Percentiles rank a stretch among this genome's conserved stretches.
Evolutionary conservation across 2,888 invertebrate species (phyloP).

Genomic region (Rhaphigaster nebulosa): DNA sequence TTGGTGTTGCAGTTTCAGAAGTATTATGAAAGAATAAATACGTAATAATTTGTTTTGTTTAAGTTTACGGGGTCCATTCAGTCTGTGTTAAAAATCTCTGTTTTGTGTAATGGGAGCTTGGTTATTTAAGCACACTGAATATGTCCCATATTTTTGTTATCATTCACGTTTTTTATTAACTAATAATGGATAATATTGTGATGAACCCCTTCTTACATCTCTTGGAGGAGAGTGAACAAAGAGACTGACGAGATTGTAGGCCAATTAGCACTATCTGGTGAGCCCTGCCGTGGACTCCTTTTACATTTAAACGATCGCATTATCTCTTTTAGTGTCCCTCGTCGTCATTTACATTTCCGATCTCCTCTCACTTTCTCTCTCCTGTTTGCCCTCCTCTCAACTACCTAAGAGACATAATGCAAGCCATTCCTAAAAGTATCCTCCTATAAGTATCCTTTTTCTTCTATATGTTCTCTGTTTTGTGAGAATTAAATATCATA

Average conservation of each 20-base stretch:
- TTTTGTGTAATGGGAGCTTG: too few species aligned
- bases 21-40: too few species aligned
- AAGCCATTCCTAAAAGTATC: not conserved
- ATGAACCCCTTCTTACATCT: not conserved
- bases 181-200: not conserved
- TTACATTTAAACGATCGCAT: conserved; percentile 34
- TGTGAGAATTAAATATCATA: not conserved
- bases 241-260: not conserved
- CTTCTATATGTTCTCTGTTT: not conserved
- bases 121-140: too few species aligned
- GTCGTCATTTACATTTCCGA: conserved; percentile 38
- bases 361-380: not conserved
- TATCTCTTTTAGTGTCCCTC: conserved; percentile 27
- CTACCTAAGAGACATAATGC: not conserved
- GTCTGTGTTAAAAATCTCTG: too few species aligned
- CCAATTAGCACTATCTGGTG: conserved; percentile 22
- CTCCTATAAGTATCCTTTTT: too few species aligned
- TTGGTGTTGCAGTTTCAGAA: too few species aligned
- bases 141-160: too few species aligned
- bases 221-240: not conserved
- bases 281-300: not conserved
- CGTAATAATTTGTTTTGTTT: too few species aligned
- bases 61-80: too few species aligned
- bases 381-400: not conserved
- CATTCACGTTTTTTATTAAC: not conserved